Conservation (phyloP, 2,113 vertebrate species). For the Phyllostomus discolor region DNA sequence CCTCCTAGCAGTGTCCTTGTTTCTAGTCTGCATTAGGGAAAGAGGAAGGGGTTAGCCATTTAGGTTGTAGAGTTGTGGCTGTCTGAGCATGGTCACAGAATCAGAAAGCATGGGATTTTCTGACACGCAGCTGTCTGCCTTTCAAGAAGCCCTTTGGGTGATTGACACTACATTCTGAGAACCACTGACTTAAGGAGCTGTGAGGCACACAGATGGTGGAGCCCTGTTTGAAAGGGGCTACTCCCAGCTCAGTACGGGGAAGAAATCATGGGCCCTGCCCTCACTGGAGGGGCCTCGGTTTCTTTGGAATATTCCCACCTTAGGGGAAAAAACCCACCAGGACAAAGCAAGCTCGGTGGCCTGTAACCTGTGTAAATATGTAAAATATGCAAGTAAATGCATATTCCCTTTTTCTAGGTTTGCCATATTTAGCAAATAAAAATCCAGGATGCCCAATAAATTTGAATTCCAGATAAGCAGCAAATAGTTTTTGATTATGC, state of each 20-base stretch:
- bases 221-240: no score
- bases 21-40: background rate
- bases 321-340: background rate
- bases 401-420: background rate
- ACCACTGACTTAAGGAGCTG: background rate
- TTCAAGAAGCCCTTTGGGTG: background rate
- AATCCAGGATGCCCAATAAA: background rate
- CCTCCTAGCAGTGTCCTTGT: background rate
- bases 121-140: background rate
- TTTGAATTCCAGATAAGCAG: background rate
- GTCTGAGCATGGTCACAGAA: background rate
- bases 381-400: background rate
- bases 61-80: background rate
- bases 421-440: constrained; percentile 14
- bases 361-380: background rate
- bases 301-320: background rate
- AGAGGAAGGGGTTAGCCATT: no score
- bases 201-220: no score
- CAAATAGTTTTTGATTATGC: background rate
- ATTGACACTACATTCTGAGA: background rate
- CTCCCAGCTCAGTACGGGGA: background rate
- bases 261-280: no score
- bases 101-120: background rate
- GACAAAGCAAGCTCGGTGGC: background rate
- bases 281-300: background rate